Conservation (phyloP, 2,888 invertebrate genomes). For the Dryocosmus kuriphilus region DNA sequence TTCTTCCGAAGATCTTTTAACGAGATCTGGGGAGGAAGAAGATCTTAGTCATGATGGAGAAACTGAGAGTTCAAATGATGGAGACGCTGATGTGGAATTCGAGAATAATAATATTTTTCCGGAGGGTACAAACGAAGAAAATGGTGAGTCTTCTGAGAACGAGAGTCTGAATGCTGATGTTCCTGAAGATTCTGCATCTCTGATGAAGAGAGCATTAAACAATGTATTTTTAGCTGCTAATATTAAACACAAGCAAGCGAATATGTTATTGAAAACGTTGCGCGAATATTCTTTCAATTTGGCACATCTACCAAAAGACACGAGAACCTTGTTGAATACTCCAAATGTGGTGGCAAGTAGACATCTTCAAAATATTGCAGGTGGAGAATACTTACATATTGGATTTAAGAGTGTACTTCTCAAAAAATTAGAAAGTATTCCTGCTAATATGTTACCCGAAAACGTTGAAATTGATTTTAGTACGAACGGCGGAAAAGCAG, state of each 20-base stretch:
- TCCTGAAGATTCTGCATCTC: not conserved
- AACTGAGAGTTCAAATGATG: too few species aligned
- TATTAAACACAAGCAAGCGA: constrained; percentile 41
- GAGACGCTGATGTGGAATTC: too few species aligned
- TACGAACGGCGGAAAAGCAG: constrained; percentile 44
- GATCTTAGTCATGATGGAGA: too few species aligned
- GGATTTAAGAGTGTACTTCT: constrained; percentile 8
- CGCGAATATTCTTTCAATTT: constrained; percentile 44
- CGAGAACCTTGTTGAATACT: constrained; percentile 47
- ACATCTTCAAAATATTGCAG: constrained; percentile 42
- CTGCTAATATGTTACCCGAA: constrained; percentile 32
- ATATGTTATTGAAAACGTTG: constrained; percentile 43
- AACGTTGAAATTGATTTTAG: constrained; percentile 43
- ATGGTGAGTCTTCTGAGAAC: not conserved
- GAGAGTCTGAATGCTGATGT: not conserved
- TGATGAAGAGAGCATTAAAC: not conserved
- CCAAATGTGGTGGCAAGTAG: constrained; percentile 40
- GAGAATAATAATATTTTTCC: too few species aligned
- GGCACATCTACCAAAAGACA: constrained; percentile 44
- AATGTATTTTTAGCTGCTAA: constrained; percentile 6
- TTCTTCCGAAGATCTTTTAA: too few species aligned
- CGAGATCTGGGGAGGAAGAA: too few species aligned
- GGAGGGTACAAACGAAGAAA: too few species aligned
- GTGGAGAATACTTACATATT: too few species aligned
- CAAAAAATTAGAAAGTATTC: constrained; percentile 39